Evolutionary conservation across 1,140 invertebrate genomes (phyloP).

Genomic region (Eufriesea mexicana): DNA sequence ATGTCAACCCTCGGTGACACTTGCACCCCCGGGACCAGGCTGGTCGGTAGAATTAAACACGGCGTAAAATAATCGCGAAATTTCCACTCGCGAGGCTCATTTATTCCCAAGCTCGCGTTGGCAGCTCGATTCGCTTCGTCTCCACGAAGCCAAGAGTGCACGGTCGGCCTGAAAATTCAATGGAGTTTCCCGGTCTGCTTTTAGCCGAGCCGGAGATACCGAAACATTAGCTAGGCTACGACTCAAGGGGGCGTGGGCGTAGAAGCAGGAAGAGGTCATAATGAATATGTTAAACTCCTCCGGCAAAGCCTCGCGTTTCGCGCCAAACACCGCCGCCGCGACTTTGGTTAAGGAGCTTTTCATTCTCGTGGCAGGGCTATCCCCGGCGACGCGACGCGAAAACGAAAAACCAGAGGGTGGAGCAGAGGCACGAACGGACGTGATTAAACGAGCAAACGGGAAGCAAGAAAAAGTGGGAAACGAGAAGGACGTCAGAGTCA

Average conservation of each 20-base stretch:
- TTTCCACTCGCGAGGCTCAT: no score
- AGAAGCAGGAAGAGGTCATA: not conserved
- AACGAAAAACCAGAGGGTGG: not conserved
- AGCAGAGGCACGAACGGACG: not conserved
- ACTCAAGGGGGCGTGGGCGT: not conserved
- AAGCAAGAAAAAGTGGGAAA: not conserved
- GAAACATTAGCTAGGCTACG: conserved; percentile 6
- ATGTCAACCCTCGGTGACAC: no score
- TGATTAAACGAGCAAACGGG: not conserved
- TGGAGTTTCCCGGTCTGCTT: not conserved
- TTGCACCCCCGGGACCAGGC: no score
- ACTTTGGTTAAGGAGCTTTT: conserved; percentile 2
- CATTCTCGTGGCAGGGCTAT: not conserved
- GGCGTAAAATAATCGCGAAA: not conserved
- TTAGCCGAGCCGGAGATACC: conserved; percentile 15
- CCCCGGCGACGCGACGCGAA: not conserved
- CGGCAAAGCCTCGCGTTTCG: not conserved
- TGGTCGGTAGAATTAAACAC: not conserved
- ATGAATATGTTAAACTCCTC: conserved; percentile 41
- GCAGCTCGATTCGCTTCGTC: not conserved
- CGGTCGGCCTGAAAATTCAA: conserved; percentile 10
- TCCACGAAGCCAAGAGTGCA: not conserved
- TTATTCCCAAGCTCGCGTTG: no score
- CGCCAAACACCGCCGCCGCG: not conserved
- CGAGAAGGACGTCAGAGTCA: no score